Evolutionary conservation across 1,140 invertebrate genomes (phyloP), one percentile per base, ranked within the genome.

Genomic region (Eciton burchellii): DNA sequence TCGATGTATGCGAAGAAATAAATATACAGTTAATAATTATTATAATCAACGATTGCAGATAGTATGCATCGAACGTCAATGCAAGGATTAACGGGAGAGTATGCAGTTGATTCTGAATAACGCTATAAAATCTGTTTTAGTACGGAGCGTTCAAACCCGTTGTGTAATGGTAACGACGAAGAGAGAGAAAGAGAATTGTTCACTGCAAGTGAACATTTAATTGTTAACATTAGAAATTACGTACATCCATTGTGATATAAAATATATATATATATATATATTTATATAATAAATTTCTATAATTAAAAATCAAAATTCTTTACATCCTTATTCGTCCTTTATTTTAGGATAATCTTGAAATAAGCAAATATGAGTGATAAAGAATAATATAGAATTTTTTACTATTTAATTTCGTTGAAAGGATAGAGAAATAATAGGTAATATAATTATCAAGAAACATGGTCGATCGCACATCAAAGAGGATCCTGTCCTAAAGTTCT

Each of bases 291-390:
- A 74, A 74, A 74, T n/a, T n/a, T n/a, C 3, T 63, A 63, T 2
- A 45, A 63, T 74, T 47, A 74, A 47, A 24, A n/a, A 21, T 62
- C 49, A 21, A 21, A 63, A 74, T 59, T 5, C 49, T n/a, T 54
- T 54, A 21, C n/a, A 54, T 21, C 19, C 19, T n/a, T 35, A 41
- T 54, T 16, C 14, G 29, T 41, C 24, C 14, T 35, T 35, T 21
- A 21, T 16, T 54, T 19, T 71, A 52, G 0, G 3, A 52, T 26
- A 26, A 12, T 52, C 3, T 68, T 47, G n/a, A 29, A n/a, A 52
- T 11, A n/a, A 6, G 1, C 16, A 29, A 8, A 6, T 68, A 68
- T 6, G n/a, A n/a, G n/a, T n/a, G 43, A 24, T 45, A 8, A 68
- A n/a, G n/a, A 52, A 68, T 41, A 63, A n/a, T 35, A 2, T 35